Evolutionary conservation across 1,140 invertebrate species (phyloP).

Genomic region (Aporrectodea caliginosa): DNA sequence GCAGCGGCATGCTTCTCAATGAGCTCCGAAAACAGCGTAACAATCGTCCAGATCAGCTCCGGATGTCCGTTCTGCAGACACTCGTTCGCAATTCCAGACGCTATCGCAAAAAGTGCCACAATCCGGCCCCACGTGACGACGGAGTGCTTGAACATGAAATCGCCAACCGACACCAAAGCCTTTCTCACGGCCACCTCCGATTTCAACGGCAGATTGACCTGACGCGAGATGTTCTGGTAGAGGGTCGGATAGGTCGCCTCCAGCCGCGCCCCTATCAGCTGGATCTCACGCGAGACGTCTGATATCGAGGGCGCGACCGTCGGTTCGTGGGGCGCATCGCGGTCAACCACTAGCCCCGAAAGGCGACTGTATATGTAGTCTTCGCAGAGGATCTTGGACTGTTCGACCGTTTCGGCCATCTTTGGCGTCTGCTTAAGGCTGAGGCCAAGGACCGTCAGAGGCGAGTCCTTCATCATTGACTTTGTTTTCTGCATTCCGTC

Average conservation of each 20-base stretch:
- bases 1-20: constrained; percentile 13
- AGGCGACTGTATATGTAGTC: constrained; percentile 19
- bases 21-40: constrained; percentile 15
- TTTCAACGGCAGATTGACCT: constrained; percentile 9
- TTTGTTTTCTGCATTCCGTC: not conserved
- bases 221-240: constrained; percentile 13
- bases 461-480: not conserved
- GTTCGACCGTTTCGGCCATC: constrained; percentile 11
- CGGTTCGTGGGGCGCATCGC: not conserved
- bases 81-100: not conserved
- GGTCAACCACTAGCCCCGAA: not conserved
- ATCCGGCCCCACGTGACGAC: constrained; percentile 14
- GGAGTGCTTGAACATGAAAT: constrained; percentile 9
- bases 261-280: not conserved
- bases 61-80: not conserved
- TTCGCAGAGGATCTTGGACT: constrained; percentile 20
- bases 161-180: constrained; percentile 17
- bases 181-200: constrained; percentile 3
- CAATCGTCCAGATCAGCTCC: not conserved
- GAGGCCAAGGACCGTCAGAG: not conserved
- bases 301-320: not conserved
- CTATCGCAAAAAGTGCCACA: constrained; percentile 10
- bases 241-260: constrained; percentile 13
- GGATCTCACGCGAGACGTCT: constrained; percentile 1
- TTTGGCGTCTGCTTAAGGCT: not conserved